phyloP scores from a whole-genome alignment of 2,888 invertebrate genomes.

The Boloria selene region DNA sequence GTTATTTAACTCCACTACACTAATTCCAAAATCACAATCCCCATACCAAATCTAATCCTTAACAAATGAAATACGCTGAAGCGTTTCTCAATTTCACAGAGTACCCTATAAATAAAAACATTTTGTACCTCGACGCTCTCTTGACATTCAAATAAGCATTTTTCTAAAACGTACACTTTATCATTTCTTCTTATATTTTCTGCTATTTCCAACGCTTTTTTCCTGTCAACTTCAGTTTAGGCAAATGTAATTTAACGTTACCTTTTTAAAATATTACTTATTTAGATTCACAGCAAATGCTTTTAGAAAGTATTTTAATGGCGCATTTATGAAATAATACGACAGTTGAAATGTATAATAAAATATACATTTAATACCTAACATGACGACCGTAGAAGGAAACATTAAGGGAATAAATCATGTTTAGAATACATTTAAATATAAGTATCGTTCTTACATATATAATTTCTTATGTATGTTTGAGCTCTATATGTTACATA shows the following conservation, averaged over 20 bases:
- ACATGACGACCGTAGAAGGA: not conserved
- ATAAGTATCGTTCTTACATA: constrained; percentile 8
- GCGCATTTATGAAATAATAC: constrained; percentile 17
- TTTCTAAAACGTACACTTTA: constrained; percentile 32
- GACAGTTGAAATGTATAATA: constrained; percentile 14
- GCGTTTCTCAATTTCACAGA: constrained; percentile 14
- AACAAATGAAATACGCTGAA: constrained; percentile 10
- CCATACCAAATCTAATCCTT: not conserved
- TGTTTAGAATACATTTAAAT: constrained; percentile 13
- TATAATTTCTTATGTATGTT: not conserved
- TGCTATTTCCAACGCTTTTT: constrained; percentile 33
- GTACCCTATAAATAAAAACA: constrained; percentile 32
- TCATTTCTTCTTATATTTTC: constrained; percentile 31
- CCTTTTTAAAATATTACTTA: constrained; percentile 36
- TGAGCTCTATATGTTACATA: too few species aligned
- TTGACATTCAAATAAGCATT: constrained; percentile 32
- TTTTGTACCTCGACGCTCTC: constrained; percentile 31
- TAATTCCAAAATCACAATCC: constrained; percentile 1
- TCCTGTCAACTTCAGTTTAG: constrained; percentile 39
- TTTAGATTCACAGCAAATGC: constrained; percentile 24
- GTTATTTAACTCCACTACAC: not conserved
- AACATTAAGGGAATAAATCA: constrained; percentile 16
- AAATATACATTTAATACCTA: constrained; percentile 13
- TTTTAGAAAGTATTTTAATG: constrained; percentile 10
- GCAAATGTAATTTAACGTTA: constrained; percentile 34